Evolutionary conservation across 2,888 invertebrate genomes (phyloP).

Genomic region (Pterostichus madidus): DNA sequence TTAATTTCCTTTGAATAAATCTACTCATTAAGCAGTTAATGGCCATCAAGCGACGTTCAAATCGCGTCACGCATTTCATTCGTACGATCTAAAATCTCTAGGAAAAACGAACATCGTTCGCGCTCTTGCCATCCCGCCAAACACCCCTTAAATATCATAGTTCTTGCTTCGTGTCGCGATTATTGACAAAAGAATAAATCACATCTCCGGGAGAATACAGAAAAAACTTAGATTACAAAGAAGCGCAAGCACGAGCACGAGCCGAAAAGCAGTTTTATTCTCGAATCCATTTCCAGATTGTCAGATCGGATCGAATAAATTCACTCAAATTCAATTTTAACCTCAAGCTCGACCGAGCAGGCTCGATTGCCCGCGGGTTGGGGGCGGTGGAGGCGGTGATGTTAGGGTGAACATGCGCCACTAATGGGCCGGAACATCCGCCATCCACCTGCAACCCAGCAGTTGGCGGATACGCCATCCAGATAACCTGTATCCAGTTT

Average conservation of each 20-base stretch:
- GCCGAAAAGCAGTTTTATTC: constrained; percentile 63
- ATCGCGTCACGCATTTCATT: constrained; percentile 36
- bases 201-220: constrained; percentile 60
- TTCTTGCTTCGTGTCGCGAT: constrained; percentile 58
- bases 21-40: constrained; percentile 55
- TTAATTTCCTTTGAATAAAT: constrained; percentile 58
- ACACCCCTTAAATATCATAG: constrained; percentile 29
- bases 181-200: constrained; percentile 67
- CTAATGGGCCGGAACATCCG: constrained; percentile 74
- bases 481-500: constrained; percentile 17
- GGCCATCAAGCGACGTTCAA: constrained; percentile 49
- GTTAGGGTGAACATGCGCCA: constrained; percentile 69
- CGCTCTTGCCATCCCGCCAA: not conserved
- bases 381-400: constrained; percentile 65
- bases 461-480: not conserved
- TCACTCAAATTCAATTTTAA: constrained; percentile 70
- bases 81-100: not conserved
- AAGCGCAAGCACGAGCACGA: constrained; percentile 39
- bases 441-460: constrained; percentile 42
- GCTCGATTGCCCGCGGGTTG: constrained; percentile 35
- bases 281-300: constrained; percentile 70
- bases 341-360: constrained; percentile 63
- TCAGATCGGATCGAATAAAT: constrained; percentile 70
- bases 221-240: constrained; percentile 66
- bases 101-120: not conserved